Conservation (phyloP, 2,797 vertebrate species). For the Petrocephalus sullivani region DNA sequence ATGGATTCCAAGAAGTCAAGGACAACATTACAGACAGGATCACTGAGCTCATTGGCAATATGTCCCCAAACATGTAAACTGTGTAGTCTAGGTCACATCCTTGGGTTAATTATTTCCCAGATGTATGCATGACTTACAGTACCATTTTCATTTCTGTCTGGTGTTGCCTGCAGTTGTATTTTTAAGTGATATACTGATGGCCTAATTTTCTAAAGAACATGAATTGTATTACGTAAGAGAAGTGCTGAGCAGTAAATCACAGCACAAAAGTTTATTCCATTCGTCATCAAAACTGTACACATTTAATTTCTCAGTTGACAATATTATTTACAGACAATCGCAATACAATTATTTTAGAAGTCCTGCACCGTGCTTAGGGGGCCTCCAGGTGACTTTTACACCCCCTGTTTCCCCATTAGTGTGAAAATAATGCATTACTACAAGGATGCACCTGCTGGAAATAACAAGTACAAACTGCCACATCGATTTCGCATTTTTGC, state of each 20-base stretch:
- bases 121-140: neutral
- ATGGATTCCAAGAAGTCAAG: neutral
- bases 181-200: neutral
- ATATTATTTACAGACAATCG: neutral
- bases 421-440: neutral
- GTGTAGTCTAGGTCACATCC: neutral
- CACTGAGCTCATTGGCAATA: neutral
- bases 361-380: neutral
- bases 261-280: neutral
- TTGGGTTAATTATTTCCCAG: neutral
- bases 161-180: neutral
- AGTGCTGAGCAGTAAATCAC: neutral
- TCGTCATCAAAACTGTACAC: neutral
- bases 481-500: neutral
- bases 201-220: neutral
- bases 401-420: neutral
- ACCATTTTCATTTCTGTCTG: neutral
- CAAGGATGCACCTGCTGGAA: neutral
- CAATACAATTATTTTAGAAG: neutral
- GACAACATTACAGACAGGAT: neutral
- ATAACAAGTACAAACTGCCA: neutral
- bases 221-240: neutral
- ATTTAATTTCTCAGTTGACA: neutral
- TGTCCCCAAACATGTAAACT: neutral
- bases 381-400: neutral